Evolutionary conservation across 2,797 vertebrate genomes (phyloP), one percentile per base, ranked within the genome.

Genomic region (Scarus forsteni): DNA sequence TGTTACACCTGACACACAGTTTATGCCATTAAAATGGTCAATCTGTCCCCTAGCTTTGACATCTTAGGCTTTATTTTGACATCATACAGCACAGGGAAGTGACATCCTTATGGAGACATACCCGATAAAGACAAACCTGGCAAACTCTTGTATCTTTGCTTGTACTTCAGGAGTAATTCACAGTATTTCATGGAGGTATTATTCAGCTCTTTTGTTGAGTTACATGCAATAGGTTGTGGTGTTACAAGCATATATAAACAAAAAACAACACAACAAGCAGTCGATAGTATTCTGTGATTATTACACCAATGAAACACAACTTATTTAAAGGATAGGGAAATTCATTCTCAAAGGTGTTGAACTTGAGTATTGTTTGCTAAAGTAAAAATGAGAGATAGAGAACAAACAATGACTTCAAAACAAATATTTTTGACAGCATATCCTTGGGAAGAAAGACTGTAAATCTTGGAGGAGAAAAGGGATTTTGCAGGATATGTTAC

Each of bases 121-220:
- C n/a, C 19, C 18, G 43, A 80, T 74, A 43, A 74, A 73, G 56
- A 18, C 51, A 3, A 44, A 40, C 49, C 59, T 59, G 63, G 71
- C 36, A 53, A n/a, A 60, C 53, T 61, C 42, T 10, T 48, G 40
- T 71, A 42, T 69, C 60, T 75, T 52, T 77, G 54, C 15, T 42
- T 48, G n/a, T 16, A 62, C 51, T 59, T 61, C 36, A 77, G 87
- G 60, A 81, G 85, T 87, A 64, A 85, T 89, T 81, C 54, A 79
- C 67, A 10, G 54, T 76, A 70, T 85, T 81, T 77, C 56, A 57
- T n/a, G 56, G 43, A 54, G 75, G 16, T 48, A 78, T 79, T 70
- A 73, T 81, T 74, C 60, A 57, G 14, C 39, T 27, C 43, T 40
- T 60, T 58, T 79, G 59, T 78, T 66, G 58, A 63, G 55, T 73